Base-by-base conservation (phyloP, 2,797 vertebrate species). In the Phalanger gymnotis region DNA sequence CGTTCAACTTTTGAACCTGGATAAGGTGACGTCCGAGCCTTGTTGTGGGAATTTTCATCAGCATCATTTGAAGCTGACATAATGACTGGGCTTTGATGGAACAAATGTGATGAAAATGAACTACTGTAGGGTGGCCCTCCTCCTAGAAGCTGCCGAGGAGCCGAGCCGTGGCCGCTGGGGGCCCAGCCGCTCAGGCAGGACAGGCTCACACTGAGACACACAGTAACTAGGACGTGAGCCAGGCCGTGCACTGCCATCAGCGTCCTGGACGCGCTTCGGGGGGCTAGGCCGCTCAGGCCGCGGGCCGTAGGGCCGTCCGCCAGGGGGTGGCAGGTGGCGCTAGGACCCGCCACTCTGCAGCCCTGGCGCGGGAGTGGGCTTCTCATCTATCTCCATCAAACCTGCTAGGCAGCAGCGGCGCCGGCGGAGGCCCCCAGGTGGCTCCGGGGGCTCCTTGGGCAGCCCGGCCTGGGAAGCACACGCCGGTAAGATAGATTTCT, bases 181-280 rank as follows among this genome's bases (percentile, higher is more conserved):
- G 91, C 90, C 90, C 53, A 91, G 93, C 95, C 87, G 53, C 94
- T 22, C 96, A 97, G 95, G 10, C 96, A 95, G 34, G 96, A 95
- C 58, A 98, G 87, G 53, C 94, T 97, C 30, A 98, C 96, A 0
- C 97, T 92, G 16, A 98, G 53, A n/a, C 98, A 97, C 40, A 98
- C 95, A 0, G 97, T 58, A 5, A 97, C 94, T 55, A 98, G 52
- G 0, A 98, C 96, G 91, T 90, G 94, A 4, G 92, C 61, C 52
- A 97, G 12, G 30, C 93, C 28, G 53, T 93, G n/a, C n/a, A 51
- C 90, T 31, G 97, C 87, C 93, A 96, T 97, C 11, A 28, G 95
- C 97, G 90, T 55, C 95, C 53, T 53, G 11, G 5, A 2, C 53
- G 5, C 56, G 3, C 90, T 22, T 22, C 52, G 0, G 1, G 10